Evolutionary conservation across 2,888 invertebrate genomes (phyloP), one percentile per base, ranked within the genome.

Genomic region (Diarsia mendica): DNA sequence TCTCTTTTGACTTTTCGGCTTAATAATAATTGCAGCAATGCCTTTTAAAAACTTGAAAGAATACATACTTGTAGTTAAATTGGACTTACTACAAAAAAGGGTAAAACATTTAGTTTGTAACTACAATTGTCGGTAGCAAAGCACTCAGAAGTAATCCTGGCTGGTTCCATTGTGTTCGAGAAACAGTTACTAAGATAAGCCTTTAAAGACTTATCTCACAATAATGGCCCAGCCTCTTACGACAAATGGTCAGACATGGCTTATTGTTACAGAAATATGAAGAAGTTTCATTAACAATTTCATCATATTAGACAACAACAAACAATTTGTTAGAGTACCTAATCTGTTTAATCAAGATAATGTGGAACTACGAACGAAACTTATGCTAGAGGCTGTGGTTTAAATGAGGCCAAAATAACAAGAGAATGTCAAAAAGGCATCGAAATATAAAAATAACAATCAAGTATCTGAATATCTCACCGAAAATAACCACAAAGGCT

Each of bases 151-250:
- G 80, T 91, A 92, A 93, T 92, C 91, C 90, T 84, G 80, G 63
- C 76, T 80, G 77, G 72, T 63, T 78, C 84, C 85, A 92, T 94
- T 94, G 93, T 94, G 91, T 92, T 88, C 82, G 74, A 79, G 85
- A 88, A 90, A 91, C 89, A 80, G 91, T 91, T 87, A 85, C 86
- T 85, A 53, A 90, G 93, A 92, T 94, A 94, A 94, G 89, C 90
- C 87, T 86, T 86, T 83, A 85, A 90, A 89, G 88, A 75, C 61
- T 77, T 80, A 66, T 77, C 61, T 75, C 61, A 76, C 49, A 79
- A 79, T 90, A 88, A 88, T 88, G 83, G 84, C 70, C 75, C 75
- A 85, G 85, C 80, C 84, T 83, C 87, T 88, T 76, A 86, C 86
- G 87, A 90, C 87, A 90, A 91, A 91, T 89, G 84, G 85, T 69